Evolutionary conservation across 1,140 invertebrate species (phyloP).

Genomic region (Halesus radiatus): DNA sequence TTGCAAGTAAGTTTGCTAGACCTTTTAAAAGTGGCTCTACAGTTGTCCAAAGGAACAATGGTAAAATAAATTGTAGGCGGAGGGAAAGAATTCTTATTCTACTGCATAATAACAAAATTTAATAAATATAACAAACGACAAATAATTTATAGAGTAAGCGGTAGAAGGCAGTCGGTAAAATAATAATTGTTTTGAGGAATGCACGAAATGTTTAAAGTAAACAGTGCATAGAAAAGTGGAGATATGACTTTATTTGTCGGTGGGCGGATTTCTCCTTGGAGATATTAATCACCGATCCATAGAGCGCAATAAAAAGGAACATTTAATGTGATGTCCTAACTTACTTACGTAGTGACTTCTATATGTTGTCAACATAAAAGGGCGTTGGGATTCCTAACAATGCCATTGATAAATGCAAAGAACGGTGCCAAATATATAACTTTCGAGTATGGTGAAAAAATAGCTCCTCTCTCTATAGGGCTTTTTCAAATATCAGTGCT

Average conservation of each 20-base stretch:
- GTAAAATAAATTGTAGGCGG: no score
- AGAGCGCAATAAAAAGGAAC: slow-evolving; percentile 30
- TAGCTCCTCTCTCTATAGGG: background rate
- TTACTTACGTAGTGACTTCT: slow-evolving; percentile 37
- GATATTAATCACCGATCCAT: slow-evolving; percentile 38
- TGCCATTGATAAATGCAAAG: slow-evolving; percentile 35
- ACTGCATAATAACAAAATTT: no score
- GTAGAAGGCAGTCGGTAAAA: no score
- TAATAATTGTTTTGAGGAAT: no score
- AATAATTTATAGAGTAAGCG: no score
- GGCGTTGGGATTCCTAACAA: slow-evolving; percentile 51
- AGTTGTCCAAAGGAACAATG: no score
- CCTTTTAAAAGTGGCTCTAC: no score
- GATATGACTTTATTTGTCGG: slow-evolving; percentile 9
- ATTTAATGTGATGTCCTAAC: slow-evolving; percentile 53
- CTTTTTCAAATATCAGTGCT: background rate
- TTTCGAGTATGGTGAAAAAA: background rate
- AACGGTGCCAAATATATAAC: slow-evolving; percentile 11
- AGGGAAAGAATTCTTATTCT: no score
- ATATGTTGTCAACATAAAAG: slow-evolving; percentile 55
- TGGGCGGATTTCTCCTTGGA: slow-evolving; percentile 4
- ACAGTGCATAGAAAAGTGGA: background rate
- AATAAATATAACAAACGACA: no score
- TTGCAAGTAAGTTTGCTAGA: no score
- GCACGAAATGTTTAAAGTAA: slow-evolving; percentile 6